phyloP scores from a whole-genome alignment of 1,140 invertebrate species.

The Phocides pigmalion region DNA sequence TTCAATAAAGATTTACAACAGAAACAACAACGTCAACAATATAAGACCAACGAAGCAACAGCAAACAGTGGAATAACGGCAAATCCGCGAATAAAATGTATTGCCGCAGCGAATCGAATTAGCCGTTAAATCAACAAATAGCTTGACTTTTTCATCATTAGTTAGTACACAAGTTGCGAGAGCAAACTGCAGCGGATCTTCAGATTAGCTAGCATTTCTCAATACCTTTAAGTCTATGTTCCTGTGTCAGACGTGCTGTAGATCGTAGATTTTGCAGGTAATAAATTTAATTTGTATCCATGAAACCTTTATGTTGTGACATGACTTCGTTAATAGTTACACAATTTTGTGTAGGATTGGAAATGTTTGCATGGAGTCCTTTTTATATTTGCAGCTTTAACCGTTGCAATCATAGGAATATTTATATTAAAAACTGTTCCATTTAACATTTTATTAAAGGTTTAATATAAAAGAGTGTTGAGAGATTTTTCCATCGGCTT shows the following conservation, averaged over 20 bases:
- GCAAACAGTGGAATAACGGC: constrained; percentile 4
- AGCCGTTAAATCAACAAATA: constrained; percentile 37
- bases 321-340: not conserved
- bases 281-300: constrained; percentile 24
- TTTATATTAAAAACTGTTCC: too few species aligned
- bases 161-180: constrained; percentile 37
- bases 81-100: constrained; percentile 27
- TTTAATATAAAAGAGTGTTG: too few species aligned
- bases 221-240: constrained; percentile 27
- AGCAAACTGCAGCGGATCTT: constrained; percentile 20
- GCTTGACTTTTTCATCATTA: constrained; percentile 37
- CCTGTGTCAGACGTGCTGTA: constrained; percentile 18
- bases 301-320: constrained; percentile 11
- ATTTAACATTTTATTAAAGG: too few species aligned
- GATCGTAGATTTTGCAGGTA: constrained; percentile 26
- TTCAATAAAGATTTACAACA: not conserved
- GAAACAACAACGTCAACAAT: not conserved
- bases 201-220: constrained; percentile 30
- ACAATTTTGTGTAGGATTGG: constrained; percentile 3
- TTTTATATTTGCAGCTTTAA: too few species aligned
- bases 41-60: not conserved
- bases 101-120: constrained; percentile 27
- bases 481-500: too few species aligned
- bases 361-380: too few species aligned
- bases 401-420: too few species aligned